Evolutionary conservation across 1,140 invertebrate genomes (phyloP), one percentile per base, ranked within the genome.

Genomic region (Ooceraea biroi): DNA sequence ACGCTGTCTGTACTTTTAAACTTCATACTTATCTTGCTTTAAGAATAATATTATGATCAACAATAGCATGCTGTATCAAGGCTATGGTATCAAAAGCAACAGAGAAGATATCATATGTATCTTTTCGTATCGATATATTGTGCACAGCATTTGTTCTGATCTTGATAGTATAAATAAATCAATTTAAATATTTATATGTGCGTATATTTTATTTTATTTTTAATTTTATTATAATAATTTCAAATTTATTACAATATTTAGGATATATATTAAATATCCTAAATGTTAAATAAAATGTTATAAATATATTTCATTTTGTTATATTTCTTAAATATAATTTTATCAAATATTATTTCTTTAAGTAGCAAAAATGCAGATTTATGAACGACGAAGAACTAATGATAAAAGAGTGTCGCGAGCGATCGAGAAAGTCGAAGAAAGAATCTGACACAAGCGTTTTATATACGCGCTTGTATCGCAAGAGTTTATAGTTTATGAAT

Each of bases 401-500:
- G 3, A 22, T 78, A 68, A 78, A 74, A 55, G 63, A 68, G 10
- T 22, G 30, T 71, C 30, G 76, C 63, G 11, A 57, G 11, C 63
- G 25, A 27, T 14, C 27, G 25, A 77, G 25, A 66, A 60, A 73
- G 55, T 44, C 71, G 27, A 68, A n/a, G 76, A 80, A 80, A n/a
- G n/a, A n/a, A 80, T 25, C 12, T 30, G 65, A 80, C 22, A 11
- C 72, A 12, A 69, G n/a, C 50, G 63, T 80, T 68, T 68, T 71
- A 80, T 71, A 80, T 69, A 80, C 52, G 69, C 36, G 50, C 27
- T 57, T 63, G n/a, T 22, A 22, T 22, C 36, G 69, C 7, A n/a
- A 14, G 36, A 61, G 58, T 71, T 57, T 57, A 44, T 22, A 57
- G 61, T 65, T 87, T 84, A 86, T 30, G 41, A 83, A 85, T 68